Percentiles rank a stretch among this genome's conserved stretches.
phyloP scores from a whole-genome alignment of 2,113 vertebrate genomes.

The Vulpes ferrilata region DNA sequence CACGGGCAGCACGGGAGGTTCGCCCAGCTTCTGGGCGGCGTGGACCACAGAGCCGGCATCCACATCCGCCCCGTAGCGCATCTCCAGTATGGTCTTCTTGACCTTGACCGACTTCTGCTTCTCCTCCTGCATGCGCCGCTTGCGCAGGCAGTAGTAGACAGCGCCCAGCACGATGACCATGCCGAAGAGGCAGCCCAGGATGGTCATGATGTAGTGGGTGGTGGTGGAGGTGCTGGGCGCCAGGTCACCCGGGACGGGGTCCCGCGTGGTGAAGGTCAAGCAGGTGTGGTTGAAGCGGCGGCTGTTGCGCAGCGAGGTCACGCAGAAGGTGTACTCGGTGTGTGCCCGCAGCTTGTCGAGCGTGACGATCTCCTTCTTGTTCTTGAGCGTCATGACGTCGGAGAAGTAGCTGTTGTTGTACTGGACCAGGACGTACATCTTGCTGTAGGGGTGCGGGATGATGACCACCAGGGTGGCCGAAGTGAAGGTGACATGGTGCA shows the following conservation, averaged over 20 bases:
- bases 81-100: conserved; percentile 99
- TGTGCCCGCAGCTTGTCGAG: conserved; percentile 93
- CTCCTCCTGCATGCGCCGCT: conserved; percentile 95
- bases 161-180: conserved; percentile 98
- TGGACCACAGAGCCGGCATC: conserved; percentile 93
- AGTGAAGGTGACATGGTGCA: conserved; percentile 93
- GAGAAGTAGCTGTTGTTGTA: conserved; percentile 94
- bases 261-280: conserved; percentile 94
- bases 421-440: conserved; percentile 97
- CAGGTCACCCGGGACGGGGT: conserved; percentile 89
- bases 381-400: conserved; percentile 95
- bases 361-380: conserved; percentile 92
- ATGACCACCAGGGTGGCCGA: conserved; percentile 94
- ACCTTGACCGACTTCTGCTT: conserved; percentile 97
- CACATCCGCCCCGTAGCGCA: conserved; percentile 98
- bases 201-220: conserved; percentile 99
- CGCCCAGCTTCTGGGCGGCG: conserved; percentile 93
- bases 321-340: conserved; percentile 97
- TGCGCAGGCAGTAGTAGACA: conserved; percentile 97
- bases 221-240: conserved; percentile 93
- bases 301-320: conserved; percentile 95
- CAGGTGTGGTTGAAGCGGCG: conserved; percentile 98
- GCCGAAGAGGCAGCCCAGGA: conserved; percentile 97
- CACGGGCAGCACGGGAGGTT: conserved; percentile 93
- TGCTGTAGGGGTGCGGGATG: conserved; percentile 96